Conservation (phyloP, 2,888 invertebrate genomes). For the Drosophila neoperkinsi region DNA sequence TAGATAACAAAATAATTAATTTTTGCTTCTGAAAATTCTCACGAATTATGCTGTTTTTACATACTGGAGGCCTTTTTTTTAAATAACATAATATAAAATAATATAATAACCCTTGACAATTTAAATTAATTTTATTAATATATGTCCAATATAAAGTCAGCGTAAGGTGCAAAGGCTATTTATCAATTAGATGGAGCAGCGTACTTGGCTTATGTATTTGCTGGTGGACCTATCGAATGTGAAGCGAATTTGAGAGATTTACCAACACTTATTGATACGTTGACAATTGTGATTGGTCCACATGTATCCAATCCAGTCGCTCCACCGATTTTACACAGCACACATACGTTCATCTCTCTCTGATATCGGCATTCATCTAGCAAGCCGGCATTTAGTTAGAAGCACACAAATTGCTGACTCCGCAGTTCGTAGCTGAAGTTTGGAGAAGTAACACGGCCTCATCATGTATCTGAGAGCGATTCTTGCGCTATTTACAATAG, state of each 20-base stretch:
- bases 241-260: constrained; percentile 5
- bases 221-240: constrained; percentile 14
- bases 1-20: background rate
- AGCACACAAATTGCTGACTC: constrained; percentile 36
- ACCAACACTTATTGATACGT: constrained; percentile 60
- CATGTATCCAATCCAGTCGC: constrained; percentile 87
- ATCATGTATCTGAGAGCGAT: constrained; percentile 49
- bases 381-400: constrained; percentile 62
- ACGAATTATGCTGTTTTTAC: too few species aligned
- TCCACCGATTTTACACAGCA: constrained; percentile 87
- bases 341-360: constrained; percentile 36
- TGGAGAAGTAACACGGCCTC: constrained; percentile 42
- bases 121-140: background rate
- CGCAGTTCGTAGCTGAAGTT: constrained; percentile 44
- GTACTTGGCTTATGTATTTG: background rate
- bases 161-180: too few species aligned
- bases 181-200: background rate
- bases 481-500: constrained; percentile 53
- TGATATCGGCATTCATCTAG: constrained; percentile 14
- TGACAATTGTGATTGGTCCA: constrained; percentile 84
- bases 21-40: too few species aligned
- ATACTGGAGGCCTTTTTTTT: too few species aligned
- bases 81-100: too few species aligned
- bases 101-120: too few species aligned
- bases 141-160: background rate